Evolutionary conservation across 1,140 invertebrate genomes (phyloP).

Genomic region (Rhagoletis pomonella): DNA sequence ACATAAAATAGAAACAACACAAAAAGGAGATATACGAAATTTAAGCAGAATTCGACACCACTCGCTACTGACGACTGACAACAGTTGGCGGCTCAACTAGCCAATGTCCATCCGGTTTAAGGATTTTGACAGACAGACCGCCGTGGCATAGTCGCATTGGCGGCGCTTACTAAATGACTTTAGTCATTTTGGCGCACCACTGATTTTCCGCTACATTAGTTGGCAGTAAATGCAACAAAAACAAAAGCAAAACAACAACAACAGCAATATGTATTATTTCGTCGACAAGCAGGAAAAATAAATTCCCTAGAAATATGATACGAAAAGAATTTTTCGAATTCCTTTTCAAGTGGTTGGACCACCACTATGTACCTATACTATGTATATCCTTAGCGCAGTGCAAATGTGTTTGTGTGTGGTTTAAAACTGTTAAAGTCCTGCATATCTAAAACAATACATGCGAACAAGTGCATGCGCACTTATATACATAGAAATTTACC

Average conservation of each 20-base stretch:
- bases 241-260: not conserved
- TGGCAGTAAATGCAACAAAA: not conserved
- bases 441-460: too few species aligned
- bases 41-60: not conserved
- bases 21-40: not conserved
- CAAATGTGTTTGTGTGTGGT: too few species aligned
- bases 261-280: not conserved
- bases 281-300: not conserved
- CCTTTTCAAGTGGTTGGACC: not conserved
- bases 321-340: not conserved
- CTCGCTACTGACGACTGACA: not conserved
- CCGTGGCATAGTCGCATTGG: slow-evolving; percentile 6
- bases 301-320: not conserved
- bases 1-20: not conserved
- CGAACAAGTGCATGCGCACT: too few species aligned
- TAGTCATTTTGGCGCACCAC: not conserved
- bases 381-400: too few species aligned
- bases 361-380: not conserved
- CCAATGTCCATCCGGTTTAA: not conserved
- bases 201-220: not conserved
- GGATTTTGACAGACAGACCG: not conserved
- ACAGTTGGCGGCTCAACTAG: not conserved
- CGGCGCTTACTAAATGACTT: not conserved
- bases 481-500: too few species aligned
- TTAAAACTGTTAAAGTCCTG: too few species aligned